Base-by-base conservation (phyloP, 1,140 invertebrate species). In the Archivesica marissinica region DNA sequence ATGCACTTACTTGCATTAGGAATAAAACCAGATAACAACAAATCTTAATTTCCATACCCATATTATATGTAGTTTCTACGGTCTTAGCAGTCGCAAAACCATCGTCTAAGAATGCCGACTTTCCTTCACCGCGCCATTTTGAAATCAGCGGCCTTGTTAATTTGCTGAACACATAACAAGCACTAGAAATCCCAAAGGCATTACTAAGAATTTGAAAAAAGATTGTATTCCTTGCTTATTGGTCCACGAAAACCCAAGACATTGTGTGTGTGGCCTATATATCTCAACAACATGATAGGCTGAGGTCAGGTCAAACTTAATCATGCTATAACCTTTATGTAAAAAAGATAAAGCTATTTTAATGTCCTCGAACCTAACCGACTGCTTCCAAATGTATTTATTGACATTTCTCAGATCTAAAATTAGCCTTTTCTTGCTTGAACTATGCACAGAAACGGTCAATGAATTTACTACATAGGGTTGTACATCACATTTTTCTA, bases 21-120 rank as follows among this genome's bases (percentile, higher is more conserved):
- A 39, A 79, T 74, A 79, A 85, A 86, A 54, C 74, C 82, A 81
- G 70, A 82, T 1, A 35, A 47, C 38, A 88, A 39, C 17, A 86
- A 75, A 61, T 82, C 87, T 79, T 79, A 38, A 64, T 79, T 3
- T 79, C 7, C 9, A 3, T 4, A 11, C 23, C 28, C 6, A 68
- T 6, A 11, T 70, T 44, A 23, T 15, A 7, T 2, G 78, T 41
- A 35, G 30, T 50, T 23, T 52, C 64, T 2, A 52, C 2, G 38
- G 7, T 35, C 41, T 72, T 9, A 52, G 9, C 41, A 70, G 41
- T 52, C 4, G 28, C 44, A 70, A 25, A 81, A 3, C 78, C 61
- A 28, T 81, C 78, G 54, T 81, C 64, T 2, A 81, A 39, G 70
- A 54, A 81, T 64, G 54, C 47, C 4, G 56, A 33, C 38, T 81